These are phyloP conservation scores for Listronotus oregonensis DNA, from an alignment of 1,140 invertebrate genomes.

Conservation along the genomic window DNA sequence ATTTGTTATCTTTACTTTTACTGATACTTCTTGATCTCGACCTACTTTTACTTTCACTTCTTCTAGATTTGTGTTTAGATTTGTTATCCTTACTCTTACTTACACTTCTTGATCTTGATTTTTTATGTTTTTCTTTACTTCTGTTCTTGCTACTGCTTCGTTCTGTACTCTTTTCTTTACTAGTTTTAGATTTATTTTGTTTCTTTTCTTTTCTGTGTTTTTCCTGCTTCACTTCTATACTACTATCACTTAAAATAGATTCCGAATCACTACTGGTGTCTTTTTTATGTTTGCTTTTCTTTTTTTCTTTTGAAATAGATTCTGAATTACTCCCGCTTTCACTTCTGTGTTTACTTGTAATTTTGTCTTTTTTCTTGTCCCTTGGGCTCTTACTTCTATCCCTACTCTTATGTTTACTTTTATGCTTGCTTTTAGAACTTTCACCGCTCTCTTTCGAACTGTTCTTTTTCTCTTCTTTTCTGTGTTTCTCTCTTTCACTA, in stretches of 20 bases:
- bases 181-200: not conserved
- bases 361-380: constrained; percentile 37
- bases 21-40: constrained; percentile 25
- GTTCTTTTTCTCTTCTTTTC: constrained; percentile 42
- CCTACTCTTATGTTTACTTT: constrained; percentile 20
- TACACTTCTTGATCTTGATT: constrained; percentile 6
- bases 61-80: no score
- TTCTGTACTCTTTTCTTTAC: constrained; percentile 17
- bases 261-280: not conserved
- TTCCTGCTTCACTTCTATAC: not conserved
- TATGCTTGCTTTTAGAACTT: constrained; percentile 18
- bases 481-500: constrained; percentile 29
- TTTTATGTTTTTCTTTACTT: constrained; percentile 16
- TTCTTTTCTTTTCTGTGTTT: not conserved
- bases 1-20: constrained; percentile 25
- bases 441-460: constrained; percentile 9
- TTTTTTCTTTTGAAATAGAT: constrained; percentile 32
- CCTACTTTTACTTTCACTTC: constrained; percentile 22
- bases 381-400: constrained; percentile 43
- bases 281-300: not conserved
- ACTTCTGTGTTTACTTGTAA: constrained; percentile 20
- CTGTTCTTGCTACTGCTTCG: constrained; percentile 25
- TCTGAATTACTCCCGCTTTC: not conserved
- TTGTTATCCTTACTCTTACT: constrained; percentile 17
- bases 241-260: constrained; percentile 8